Conservation (phyloP, 1,140 invertebrate species). For the Drosophila quadrilineata region DNA sequence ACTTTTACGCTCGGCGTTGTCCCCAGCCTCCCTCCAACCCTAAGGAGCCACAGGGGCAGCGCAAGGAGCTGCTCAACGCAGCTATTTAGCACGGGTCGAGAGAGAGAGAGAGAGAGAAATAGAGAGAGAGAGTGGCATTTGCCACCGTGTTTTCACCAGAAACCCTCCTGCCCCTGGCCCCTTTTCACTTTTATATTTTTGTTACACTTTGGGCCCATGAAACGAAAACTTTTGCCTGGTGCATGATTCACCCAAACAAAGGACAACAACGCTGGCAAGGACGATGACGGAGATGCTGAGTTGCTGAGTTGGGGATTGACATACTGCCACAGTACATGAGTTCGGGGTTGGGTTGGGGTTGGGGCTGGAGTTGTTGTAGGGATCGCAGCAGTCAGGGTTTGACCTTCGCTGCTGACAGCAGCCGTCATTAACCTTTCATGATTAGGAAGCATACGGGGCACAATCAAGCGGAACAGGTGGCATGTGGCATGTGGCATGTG, state of each 20-base stretch:
- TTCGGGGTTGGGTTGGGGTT: neutral
- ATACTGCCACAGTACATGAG: neutral
- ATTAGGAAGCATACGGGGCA: slow-evolving; percentile 49
- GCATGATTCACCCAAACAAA: slow-evolving; percentile 62
- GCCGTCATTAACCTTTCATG: slow-evolving; percentile 77
- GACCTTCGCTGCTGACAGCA: slow-evolving; percentile 74
- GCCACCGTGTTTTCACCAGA: neutral
- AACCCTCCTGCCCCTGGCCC: neutral
- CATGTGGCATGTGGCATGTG: no score
- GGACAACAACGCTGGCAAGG: slow-evolving; percentile 20
- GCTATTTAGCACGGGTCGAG: slow-evolving; percentile 56
- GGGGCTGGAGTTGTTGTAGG: neutral
- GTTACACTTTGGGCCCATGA: slow-evolving; percentile 47
- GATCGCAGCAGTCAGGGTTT: slow-evolving; percentile 16
- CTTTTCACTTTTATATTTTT: slow-evolving; percentile 33
- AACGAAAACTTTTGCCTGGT: slow-evolving; percentile 69
- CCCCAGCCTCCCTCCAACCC: slow-evolving; percentile 18
- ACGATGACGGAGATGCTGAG: no score
- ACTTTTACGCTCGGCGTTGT: slow-evolving; percentile 69
- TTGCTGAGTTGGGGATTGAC: neutral
- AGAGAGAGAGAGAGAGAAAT: no score
- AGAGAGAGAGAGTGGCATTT: no score
- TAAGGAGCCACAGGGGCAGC: no score
- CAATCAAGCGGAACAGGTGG: slow-evolving; percentile 71
- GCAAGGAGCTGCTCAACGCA: slow-evolving; percentile 22